Percentiles rank a stretch among this genome's conserved stretches.
Evolutionary conservation across 2,888 invertebrate species (phyloP).

Genomic region (Loripinus fragilis): DNA sequence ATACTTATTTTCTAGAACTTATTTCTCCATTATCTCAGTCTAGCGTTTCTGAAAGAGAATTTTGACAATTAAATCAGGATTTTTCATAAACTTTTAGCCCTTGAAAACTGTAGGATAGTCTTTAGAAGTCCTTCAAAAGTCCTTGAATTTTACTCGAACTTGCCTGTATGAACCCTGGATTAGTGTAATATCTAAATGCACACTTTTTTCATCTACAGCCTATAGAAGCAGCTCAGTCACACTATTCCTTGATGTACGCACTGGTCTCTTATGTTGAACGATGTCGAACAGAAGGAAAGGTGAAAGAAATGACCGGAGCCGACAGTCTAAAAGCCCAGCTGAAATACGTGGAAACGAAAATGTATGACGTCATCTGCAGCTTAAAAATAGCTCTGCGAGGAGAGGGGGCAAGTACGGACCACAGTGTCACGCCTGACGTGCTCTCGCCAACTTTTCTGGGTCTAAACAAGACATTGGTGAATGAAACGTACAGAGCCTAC

Average conservation of each 20-base stretch:
- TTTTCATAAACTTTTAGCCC: too few species aligned
- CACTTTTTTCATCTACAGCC: not conserved
- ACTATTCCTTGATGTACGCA: not conserved
- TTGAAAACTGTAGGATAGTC: too few species aligned
- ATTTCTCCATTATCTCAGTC: too few species aligned
- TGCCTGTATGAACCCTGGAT: too few species aligned
- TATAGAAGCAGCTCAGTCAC: not conserved
- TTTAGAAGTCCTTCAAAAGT: too few species aligned
- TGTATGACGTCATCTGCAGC: constrained; percentile 15
- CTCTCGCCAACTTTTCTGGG: not conserved
- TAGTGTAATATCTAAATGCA: too few species aligned
- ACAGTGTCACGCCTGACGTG: not conserved
- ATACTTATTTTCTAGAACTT: too few species aligned
- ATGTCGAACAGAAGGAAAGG: not conserved
- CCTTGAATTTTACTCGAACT: too few species aligned
- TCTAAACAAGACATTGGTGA: not conserved
- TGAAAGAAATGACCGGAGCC: not conserved
- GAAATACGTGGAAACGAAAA: not conserved
- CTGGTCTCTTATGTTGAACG: not conserved
- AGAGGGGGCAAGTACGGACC: not conserved
- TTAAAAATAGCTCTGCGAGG: constrained; percentile 6
- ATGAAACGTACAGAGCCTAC: constrained; percentile 11
- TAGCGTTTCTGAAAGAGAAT: too few species aligned
- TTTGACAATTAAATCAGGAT: too few species aligned
- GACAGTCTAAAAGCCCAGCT: not conserved